A percentile compares a stretch with the other conserved stretches of the same genome.
Evolutionary conservation across 1,140 invertebrate species (phyloP).

Genomic region (Solen grandis): DNA sequence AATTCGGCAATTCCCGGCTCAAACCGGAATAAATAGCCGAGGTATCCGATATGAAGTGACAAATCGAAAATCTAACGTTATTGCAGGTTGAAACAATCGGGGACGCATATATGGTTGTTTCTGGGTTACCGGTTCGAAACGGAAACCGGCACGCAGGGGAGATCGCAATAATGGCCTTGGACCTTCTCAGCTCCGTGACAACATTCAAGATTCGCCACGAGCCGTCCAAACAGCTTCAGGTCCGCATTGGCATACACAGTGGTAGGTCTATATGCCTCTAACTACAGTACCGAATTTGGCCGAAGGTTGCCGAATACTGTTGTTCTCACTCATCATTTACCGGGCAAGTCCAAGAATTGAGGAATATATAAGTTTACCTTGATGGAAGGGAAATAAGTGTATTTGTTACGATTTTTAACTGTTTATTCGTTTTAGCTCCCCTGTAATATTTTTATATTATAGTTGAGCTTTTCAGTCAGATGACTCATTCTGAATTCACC

Average conservation of each 20-base stretch:
- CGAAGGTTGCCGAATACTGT: neutral
- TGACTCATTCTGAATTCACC: no score
- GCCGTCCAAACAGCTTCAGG: slow-evolving; percentile 90
- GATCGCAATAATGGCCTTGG: slow-evolving; percentile 91
- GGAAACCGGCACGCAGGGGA: slow-evolving; percentile 90
- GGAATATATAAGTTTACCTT: neutral
- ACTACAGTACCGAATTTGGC: neutral
- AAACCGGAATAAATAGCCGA: no score
- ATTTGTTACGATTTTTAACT: no score
- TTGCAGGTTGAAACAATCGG: slow-evolving; percentile 80
- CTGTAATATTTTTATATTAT: no score
- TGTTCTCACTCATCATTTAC: neutral
- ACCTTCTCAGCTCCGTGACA: slow-evolving; percentile 90
- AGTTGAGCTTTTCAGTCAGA: no score
- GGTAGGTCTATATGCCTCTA: no score
- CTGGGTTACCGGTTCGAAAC: slow-evolving; percentile 73
- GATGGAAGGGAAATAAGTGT: no score
- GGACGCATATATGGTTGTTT: slow-evolving; percentile 88
- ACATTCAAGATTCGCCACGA: slow-evolving; percentile 92
- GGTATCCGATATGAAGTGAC: no score
- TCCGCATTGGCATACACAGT: slow-evolving; percentile 95
- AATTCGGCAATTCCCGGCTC: no score
- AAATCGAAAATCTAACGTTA: no score
- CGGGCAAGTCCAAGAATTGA: neutral
- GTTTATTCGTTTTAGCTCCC: no score